A percentile compares a stretch with the other conserved stretches of the same genome.
These are phyloP conservation scores for Trypoxylon attenuatum DNA, from an alignment of 2,888 invertebrate species.

Conservation along the genomic window DNA sequence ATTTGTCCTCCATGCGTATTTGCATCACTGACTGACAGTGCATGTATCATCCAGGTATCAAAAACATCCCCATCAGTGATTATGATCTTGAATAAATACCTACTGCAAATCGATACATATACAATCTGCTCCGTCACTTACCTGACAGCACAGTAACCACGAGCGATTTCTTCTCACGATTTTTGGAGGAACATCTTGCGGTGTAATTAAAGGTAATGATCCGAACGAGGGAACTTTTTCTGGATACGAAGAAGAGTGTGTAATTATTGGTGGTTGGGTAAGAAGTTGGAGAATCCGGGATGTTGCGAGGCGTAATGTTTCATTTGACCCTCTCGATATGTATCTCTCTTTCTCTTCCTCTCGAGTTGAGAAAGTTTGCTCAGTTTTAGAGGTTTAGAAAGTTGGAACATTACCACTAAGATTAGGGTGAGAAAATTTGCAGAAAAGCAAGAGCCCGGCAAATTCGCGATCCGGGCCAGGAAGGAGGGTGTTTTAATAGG, in stretches of 20 bases:
- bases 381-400: slow-evolving; percentile 61
- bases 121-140: too few relatives aligned
- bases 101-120: too few relatives aligned
- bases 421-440: slow-evolving; percentile 69
- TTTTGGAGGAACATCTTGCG: not conserved
- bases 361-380: slow-evolving; percentile 43
- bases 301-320: slow-evolving; percentile 5
- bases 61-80: too few relatives aligned
- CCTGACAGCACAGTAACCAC: too few relatives aligned
- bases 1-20: too few relatives aligned
- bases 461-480: slow-evolving; percentile 37
- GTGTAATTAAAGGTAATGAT: not conserved
- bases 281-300: slow-evolving; percentile 25
- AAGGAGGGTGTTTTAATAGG: slow-evolving; percentile 70
- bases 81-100: too few relatives aligned
- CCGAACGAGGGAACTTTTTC: not conserved
- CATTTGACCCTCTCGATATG: slow-evolving; percentile 29
- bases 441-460: slow-evolving; percentile 42
- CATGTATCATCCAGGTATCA: too few relatives aligned
- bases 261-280: slow-evolving; percentile 20
- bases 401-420: slow-evolving; percentile 65
- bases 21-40: too few relatives aligned
- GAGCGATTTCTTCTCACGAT: too few relatives aligned
- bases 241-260: not conserved
- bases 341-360: not conserved